Conservation (phyloP, 2,113 vertebrate genomes). For the Pseudopipra pipra region DNA sequence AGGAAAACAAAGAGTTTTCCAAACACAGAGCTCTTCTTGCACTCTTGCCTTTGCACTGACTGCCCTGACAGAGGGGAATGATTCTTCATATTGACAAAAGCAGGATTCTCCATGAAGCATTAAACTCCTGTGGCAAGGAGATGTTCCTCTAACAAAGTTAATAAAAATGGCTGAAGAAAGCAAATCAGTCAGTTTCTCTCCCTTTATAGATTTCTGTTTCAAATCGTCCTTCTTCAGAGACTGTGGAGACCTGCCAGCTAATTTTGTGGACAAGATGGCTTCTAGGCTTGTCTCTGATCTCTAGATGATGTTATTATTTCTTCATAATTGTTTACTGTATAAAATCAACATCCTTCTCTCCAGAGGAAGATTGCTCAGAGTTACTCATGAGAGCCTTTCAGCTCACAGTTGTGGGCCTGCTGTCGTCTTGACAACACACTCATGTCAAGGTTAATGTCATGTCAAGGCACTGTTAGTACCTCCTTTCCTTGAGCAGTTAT, state of each 20-base stretch:
- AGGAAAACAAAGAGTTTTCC: background rate
- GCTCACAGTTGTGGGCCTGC: background rate
- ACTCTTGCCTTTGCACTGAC: background rate
- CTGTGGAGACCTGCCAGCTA: conserved; percentile 11
- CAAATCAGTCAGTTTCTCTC: background rate
- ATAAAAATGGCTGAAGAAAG: conserved; percentile 32
- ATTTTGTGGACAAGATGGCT: conserved; percentile 26
- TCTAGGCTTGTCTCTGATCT: conserved; percentile 44
- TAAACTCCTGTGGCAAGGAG: background rate
- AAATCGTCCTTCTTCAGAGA: background rate
- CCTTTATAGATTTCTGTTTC: conserved; percentile 31
- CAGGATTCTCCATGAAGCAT: background rate
- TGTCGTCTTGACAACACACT: conserved; percentile 25
- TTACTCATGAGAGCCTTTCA: background rate
- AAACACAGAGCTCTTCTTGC: background rate
- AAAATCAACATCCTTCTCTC: conserved; percentile 44
- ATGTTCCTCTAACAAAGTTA: background rate
- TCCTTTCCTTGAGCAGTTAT: background rate
- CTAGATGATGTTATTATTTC: conserved; percentile 47
- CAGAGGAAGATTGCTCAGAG: conserved; percentile 13
- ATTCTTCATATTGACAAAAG: background rate
- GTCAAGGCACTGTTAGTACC: background rate
- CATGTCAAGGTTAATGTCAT: conserved; percentile 19
- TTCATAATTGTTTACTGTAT: conserved; percentile 52
- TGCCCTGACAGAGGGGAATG: background rate